Percentiles rank a stretch among this genome's conserved stretches.
phyloP scores from a whole-genome alignment of 2,888 invertebrate genomes.

The Aphodius sticticus region DNA sequence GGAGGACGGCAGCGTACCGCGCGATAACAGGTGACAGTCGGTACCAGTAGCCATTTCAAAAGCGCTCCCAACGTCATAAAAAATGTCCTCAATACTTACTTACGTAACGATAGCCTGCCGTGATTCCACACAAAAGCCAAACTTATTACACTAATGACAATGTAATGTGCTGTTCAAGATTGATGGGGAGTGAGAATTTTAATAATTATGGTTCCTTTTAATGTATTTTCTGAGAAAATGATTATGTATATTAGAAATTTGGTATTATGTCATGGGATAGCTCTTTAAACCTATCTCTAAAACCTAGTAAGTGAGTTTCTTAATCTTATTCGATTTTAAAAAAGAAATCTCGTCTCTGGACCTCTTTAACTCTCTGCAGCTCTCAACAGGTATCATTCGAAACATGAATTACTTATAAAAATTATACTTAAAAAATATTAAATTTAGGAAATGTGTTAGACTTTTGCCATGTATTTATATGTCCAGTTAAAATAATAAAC shows the following conservation, averaged over 20 bases:
- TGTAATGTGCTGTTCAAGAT: conserved; percentile 25
- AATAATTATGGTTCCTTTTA: neutral
- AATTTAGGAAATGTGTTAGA: neutral
- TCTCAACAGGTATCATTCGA: no score
- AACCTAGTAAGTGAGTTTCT: no score
- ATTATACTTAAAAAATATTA: no score
- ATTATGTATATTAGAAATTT: no score
- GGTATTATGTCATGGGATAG: no score
- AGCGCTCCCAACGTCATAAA: conserved; percentile 27
- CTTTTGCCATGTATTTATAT: neutral
- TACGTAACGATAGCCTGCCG: conserved; percentile 36
- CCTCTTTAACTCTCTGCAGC: no score
- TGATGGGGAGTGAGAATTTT: neutral
- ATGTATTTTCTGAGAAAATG: neutral
- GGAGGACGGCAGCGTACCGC: conserved; percentile 15
- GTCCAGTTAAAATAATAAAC: neutral
- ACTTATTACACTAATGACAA: conserved; percentile 36
- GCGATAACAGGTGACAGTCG: conserved; percentile 51
- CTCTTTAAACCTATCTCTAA: no score
- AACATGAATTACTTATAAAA: no score
- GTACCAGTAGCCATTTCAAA: conserved; percentile 53
- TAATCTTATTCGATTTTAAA: no score
- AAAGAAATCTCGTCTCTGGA: no score
- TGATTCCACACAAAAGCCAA: conserved; percentile 39
- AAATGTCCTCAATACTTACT: conserved; percentile 33